Evolutionary conservation across 1,140 invertebrate genomes (phyloP).

Genomic region (Pararge aegeria): DNA sequence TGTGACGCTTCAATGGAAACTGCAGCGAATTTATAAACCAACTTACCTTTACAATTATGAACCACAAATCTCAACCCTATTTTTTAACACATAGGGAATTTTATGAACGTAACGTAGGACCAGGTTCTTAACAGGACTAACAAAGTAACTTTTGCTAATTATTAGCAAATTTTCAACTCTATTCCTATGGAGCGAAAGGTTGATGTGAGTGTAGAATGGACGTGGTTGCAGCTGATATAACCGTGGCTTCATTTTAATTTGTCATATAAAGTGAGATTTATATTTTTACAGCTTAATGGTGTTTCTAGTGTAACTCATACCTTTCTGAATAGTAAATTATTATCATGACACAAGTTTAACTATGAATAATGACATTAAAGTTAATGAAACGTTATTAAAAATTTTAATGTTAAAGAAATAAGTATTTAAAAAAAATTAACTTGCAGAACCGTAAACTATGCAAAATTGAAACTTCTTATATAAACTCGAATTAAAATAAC

Average conservation of each 20-base stretch:
- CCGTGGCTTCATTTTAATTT: constrained; percentile 20
- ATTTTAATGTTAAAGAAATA: too few species aligned
- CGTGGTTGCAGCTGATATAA: constrained; percentile 3
- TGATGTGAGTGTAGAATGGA: neutral
- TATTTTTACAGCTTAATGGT: constrained; percentile 18
- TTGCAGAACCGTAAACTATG: too few species aligned
- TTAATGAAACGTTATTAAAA: neutral
- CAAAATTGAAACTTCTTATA: too few species aligned
- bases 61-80: neutral
- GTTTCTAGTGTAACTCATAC: constrained; percentile 9
- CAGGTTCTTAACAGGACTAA: constrained; percentile 12
- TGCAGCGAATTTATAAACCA: constrained; percentile 31
- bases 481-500: too few species aligned
- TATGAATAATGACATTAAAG: neutral
- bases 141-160: neutral
- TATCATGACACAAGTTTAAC: neutral
- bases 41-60: neutral
- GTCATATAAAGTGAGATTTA: constrained; percentile 25
- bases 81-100: neutral
- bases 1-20: constrained; percentile 33
- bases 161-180: constrained; percentile 10
- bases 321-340: constrained; percentile 6
- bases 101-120: neutral
- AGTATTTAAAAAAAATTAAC: neutral
- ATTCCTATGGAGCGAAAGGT: constrained; percentile 9